Base-by-base conservation (phyloP, 2,113 vertebrate species). In the Otocyon megalotis region DNA sequence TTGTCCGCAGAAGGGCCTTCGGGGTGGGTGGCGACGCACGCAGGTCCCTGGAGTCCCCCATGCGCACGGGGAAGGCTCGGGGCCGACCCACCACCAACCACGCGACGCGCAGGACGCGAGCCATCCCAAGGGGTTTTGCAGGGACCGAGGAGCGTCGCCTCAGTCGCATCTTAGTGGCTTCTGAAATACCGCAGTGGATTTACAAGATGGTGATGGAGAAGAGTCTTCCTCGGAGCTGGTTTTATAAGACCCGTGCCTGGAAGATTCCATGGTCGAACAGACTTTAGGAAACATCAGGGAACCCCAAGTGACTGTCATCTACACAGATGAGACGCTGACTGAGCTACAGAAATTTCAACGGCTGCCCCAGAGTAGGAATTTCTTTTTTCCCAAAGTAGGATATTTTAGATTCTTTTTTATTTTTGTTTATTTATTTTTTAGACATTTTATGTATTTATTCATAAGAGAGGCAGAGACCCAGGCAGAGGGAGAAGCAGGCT, bases 91-190 rank as follows among this genome's bases (percentile, higher is more conserved):
- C 48, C 16, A 2, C 22, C 6, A 2, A 28, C 32, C 24, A 6
- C 0, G 2, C 15, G 43, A 3, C 10, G 5, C 17, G 8, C 2
- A 2, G n/a, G 16, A 8, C 9, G 12, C 1, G 54, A 12, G 22
- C 65, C 71, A 0, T 13, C 12, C 14, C 67, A 8, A 3, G 17
- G 2, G 0, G 65, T 53, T 77, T 11, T n/a, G 9, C 13, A n/a
- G 26, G 24, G 35, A 85, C 3, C 0, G 28, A 43, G 7, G 28
- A 43, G 7, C 54, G 43, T 32, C 28, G 54, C 63, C 54, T 85
- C 22, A 2, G 50, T 14, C 11, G 12, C 6, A 16, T 43, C n/a
- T 30, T 3, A 10, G 24, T 16, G 35, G 22, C 67, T 76, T 80
- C 30, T 1, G 28, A 12, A 9, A 15, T 20, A 19, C n/a, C 28